A percentile compares a stretch with the other conserved stretches of the same genome.
phyloP scores from a whole-genome alignment of 2,113 vertebrate genomes.

The Scartelaos histophorus region DNA sequence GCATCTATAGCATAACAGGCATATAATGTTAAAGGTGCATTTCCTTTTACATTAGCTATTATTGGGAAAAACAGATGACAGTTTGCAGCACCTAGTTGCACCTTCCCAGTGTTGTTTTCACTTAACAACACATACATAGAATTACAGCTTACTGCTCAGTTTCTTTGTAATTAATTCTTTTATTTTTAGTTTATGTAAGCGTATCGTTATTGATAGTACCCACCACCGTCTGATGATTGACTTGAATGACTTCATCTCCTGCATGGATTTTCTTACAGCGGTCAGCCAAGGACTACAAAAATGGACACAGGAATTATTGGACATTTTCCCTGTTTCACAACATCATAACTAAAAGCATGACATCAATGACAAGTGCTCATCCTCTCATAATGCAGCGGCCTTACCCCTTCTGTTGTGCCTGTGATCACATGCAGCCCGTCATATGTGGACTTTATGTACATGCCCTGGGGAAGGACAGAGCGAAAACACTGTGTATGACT shows the following conservation, averaged over 20 bases:
- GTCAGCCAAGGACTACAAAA: constrained; percentile 76
- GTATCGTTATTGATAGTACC: constrained; percentile 11
- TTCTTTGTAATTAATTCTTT: too few relatives aligned
- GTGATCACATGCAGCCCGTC: constrained; percentile 94
- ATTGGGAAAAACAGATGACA: too few relatives aligned
- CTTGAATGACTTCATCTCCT: constrained; percentile 83
- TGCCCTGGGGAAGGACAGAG: constrained; percentile 77
- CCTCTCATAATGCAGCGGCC: constrained; percentile 35
- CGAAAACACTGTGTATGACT: neutral
- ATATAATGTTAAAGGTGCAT: too few relatives aligned
- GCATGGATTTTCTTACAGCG: constrained; percentile 84
- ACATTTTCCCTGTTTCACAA: constrained; percentile 1
- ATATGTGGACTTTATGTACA: constrained; percentile 97
- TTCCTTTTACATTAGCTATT: too few relatives aligned
- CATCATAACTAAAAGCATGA: constrained; percentile 1
- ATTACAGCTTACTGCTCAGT: too few relatives aligned
- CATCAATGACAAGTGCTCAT: neutral
- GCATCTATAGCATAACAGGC: neutral
- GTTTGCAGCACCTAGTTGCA: too few relatives aligned
- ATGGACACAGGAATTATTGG: constrained; percentile 26
- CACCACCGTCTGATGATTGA: constrained; percentile 83
- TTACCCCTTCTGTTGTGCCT: constrained; percentile 93
- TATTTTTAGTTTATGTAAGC: neutral
- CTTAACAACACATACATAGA: too few relatives aligned
- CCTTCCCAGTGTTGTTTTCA: too few relatives aligned